Base-by-base conservation (phyloP, 2,888 invertebrate genomes). In the Platerodrilus igneus region DNA sequence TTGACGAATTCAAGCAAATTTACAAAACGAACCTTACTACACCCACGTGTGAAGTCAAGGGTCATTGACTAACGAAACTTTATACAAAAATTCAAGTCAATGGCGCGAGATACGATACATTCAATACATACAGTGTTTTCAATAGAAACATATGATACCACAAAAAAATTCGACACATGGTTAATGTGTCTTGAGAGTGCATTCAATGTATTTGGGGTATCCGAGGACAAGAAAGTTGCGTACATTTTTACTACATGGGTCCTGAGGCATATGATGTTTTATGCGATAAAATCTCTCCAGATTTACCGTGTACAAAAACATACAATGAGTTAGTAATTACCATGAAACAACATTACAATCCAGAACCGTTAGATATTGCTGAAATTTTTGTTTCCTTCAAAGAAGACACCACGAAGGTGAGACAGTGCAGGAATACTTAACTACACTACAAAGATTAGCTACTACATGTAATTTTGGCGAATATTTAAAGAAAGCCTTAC, bases 401-500 rank as follows among this genome's bases (percentile, higher is more conserved):
- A 37, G 51, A 3, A 47, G 47, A 28, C 53, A 55, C 31, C 25
- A 30, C 2, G 50, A 52, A 9, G 45, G 40, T 2, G 50, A 53
- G 37, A 34, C 23, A 19, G 32, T 35, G 7, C 43, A 37, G 8
- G 49, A 47, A 9, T 55, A 37, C 27, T 10, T 48, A 2, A 28
- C 45, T 4, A 50, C 35, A 1, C 33, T 53, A 15, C 39, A 52
- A 19, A 45, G 38, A 36, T 16, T 53, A 6, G 20, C 44, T 5
- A 28, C 38, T 8, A 6, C 40, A 11, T 54, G 53, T 28, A 48
- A 48, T 37, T 55, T 53, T 30, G 47, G 48, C 5, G 21, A 21
- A 10, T 55, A 48, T 34, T 47, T 55, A 28, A 48, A 53, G 8
- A 51, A 47, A 6, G 53, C 4, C 18, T 40, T 55, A 26, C 26